These are phyloP conservation scores for Chaetodon trifasciatus DNA, from an alignment of 2,797 vertebrate species.

Conservation along the genomic window DNA sequence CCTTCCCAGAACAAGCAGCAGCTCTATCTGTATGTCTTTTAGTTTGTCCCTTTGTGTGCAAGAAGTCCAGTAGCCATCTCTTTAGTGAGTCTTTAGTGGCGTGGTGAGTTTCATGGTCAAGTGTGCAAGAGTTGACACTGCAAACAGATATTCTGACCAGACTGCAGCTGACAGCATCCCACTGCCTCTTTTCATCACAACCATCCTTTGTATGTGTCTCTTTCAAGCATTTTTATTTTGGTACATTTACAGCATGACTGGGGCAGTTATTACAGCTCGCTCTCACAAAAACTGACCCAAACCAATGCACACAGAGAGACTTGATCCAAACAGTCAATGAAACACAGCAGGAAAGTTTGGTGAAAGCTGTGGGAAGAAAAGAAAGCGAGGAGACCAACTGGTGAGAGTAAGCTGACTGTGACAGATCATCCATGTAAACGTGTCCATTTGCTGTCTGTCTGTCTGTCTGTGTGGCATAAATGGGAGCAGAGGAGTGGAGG, in stretches of 20 bases:
- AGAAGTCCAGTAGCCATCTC: constrained; percentile 1
- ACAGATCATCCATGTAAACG: constrained; percentile 53
- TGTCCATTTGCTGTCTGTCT: constrained; percentile 54
- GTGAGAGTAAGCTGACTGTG: constrained; percentile 54
- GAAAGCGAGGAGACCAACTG: constrained; percentile 44
- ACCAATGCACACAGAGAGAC: constrained; percentile 41
- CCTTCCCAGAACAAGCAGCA: constrained; percentile 20
- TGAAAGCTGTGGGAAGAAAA: constrained; percentile 47
- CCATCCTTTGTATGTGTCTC: constrained; percentile 17
- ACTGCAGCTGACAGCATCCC: constrained; percentile 14
- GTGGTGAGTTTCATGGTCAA: constrained; percentile 13
- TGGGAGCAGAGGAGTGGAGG: constrained; percentile 44
- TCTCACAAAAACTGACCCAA: constrained; percentile 22
- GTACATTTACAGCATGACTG: constrained; percentile 33
- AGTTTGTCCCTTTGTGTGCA: constrained; percentile 18
- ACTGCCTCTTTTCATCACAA: constrained; percentile 41
- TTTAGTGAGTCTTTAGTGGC: constrained; percentile 22
- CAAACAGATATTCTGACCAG: constrained; percentile 34
- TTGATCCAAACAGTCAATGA: constrained; percentile 46
- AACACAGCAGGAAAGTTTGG: constrained; percentile 54
- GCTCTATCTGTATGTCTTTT: constrained; percentile 2
- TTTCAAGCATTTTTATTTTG: constrained; percentile 40
- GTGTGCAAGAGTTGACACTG: constrained; percentile 4
- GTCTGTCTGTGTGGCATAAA: constrained; percentile 47
- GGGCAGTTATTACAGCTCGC: constrained; percentile 30